Base-by-base conservation (phyloP, 2,888 invertebrate genomes). In the Diadromus collaris region DNA sequence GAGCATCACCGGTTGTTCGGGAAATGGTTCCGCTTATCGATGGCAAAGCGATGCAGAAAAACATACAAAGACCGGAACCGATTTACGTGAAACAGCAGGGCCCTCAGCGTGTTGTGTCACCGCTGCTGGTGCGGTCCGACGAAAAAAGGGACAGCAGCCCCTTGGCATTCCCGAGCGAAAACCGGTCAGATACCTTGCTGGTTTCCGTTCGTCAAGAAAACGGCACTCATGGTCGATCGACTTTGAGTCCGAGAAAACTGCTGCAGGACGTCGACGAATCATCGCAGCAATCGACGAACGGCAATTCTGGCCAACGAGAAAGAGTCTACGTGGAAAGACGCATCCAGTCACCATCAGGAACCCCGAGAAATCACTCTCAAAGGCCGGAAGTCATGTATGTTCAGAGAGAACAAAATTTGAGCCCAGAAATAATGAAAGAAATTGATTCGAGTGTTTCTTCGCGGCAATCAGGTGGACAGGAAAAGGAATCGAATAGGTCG, bases 11-110 rank as follows among this genome's bases (percentile, higher is more conserved):
- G n/a, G 60, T 65, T 9, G 72, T 63, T 44, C 76, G 81, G 24
- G 34, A 83, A 9, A 34, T 80, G 61, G 80, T 82, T 0, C 83
- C 83, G 0, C 63, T 68, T 16, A 51, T 77, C 10, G 79, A 71
- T 19, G 16, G 48, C 4, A 48, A 60, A 41, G 34, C 34, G 19
- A 54, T 61, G 6, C 77, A 77, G 21, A 78, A 81, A 19, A 75
- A 78, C 5, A 82, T 88, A 34, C 83, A 83, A 9, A 81, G 88
- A n/a, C 88, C 88, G 0, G 88, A 88, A 68, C 88, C 88, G 0
- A 81, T 88, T 69, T 88, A 88, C 65, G 80, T 82, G 2, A 75
- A 58, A 24, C 76, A 70, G 19, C 78, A 75, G 2, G 41, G 32
- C 19, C 21, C 29, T 38, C 79, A 79, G 27, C 51, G 76, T 46